These are phyloP conservation scores for Acipenser ruthenus DNA, from an alignment of 2,797 vertebrate species.

Conservation along the genomic window DNA sequence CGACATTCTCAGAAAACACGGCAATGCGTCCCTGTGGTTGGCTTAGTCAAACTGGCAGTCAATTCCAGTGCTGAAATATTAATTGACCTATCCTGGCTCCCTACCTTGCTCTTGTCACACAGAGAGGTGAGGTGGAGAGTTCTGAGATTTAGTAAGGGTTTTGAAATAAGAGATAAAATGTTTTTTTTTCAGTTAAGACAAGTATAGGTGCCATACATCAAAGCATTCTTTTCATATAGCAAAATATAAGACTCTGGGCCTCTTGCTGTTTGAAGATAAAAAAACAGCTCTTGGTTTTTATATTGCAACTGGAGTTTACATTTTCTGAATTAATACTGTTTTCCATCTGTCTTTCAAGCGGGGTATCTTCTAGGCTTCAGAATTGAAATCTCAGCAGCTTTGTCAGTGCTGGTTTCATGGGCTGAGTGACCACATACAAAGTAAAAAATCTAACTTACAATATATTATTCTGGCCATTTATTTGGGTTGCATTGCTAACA, in stretches of 20 bases:
- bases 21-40: not conserved
- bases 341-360: not conserved
- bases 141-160: not conserved
- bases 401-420: too few species aligned
- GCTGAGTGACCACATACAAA: too few species aligned
- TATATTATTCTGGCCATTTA: too few species aligned
- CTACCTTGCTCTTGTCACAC: not conserved
- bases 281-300: not conserved
- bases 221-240: not conserved
- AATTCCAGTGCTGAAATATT: not conserved
- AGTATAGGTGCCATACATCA: slow-evolving; percentile 1
- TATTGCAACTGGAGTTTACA: not conserved
- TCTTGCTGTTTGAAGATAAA: not conserved
- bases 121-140: not conserved
- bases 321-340: not conserved
- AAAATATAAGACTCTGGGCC: not conserved
- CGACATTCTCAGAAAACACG: not conserved
- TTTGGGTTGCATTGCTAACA: too few species aligned
- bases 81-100: not conserved
- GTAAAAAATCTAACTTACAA: too few species aligned
- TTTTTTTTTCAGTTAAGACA: not conserved
- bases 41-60: not conserved
- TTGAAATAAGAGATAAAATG: not conserved
- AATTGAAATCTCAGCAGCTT: not conserved
- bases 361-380: not conserved